Percentiles rank a stretch among this genome's conserved stretches.
Conservation (phyloP, 2,888 invertebrate genomes). For the Harpalus rufipes region DNA sequence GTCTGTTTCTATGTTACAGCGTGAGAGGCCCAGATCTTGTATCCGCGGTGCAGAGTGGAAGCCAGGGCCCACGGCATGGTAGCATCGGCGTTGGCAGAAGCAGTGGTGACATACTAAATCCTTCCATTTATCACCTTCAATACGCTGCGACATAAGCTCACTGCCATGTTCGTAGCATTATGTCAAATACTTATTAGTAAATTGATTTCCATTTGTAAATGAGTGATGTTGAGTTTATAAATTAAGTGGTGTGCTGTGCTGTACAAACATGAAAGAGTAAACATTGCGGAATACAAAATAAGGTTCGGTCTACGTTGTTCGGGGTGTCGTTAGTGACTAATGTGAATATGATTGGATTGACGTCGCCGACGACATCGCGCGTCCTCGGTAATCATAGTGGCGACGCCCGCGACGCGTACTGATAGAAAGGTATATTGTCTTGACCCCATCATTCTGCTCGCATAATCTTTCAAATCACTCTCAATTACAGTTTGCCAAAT, state of each 20-base stretch:
- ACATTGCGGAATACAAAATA: neutral
- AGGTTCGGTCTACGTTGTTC: neutral
- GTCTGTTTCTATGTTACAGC: constrained; percentile 34
- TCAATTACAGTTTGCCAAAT: neutral
- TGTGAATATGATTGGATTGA: constrained; percentile 57
- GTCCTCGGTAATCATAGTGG: constrained; percentile 4
- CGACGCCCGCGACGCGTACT: constrained; percentile 9
- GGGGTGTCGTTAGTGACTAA: constrained; percentile 20
- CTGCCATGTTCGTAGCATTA: constrained; percentile 65
- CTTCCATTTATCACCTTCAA: constrained; percentile 65
- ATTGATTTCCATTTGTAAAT: constrained; percentile 64
- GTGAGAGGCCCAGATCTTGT: constrained; percentile 31
- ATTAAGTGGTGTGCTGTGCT: constrained; percentile 61
- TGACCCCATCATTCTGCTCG: neutral
- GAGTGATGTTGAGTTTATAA: constrained; percentile 63
- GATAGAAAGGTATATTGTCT: constrained; percentile 3
- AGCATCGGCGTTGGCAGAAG: constrained; percentile 33
- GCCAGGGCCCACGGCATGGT: neutral
- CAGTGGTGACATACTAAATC: constrained; percentile 56
- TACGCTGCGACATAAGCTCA: constrained; percentile 54
- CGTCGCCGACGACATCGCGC: constrained; percentile 4
- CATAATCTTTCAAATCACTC: neutral
- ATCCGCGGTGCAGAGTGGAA: neutral
- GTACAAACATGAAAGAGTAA: constrained; percentile 8
- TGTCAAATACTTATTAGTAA: constrained; percentile 63